Percentiles rank a stretch among this genome's conserved stretches.
Evolutionary conservation across 2,888 invertebrate genomes (phyloP).

Genomic region (Noctua fimbriata): DNA sequence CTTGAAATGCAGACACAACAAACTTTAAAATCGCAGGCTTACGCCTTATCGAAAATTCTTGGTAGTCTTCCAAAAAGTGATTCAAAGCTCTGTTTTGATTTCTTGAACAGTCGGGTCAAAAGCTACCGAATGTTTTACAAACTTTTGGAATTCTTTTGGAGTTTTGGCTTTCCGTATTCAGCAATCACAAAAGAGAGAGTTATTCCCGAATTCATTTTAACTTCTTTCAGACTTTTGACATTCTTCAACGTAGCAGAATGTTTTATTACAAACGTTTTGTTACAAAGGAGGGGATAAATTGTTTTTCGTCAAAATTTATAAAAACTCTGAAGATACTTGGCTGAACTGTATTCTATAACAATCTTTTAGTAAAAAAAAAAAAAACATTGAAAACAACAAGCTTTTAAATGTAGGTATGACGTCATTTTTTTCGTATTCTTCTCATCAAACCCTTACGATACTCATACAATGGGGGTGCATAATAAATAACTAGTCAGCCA

Average conservation of each 20-base stretch:
- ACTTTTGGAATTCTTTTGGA: conserved; percentile 7
- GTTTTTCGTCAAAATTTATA: background rate
- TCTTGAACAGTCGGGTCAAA: background rate
- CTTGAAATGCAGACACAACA: conserved; percentile 26
- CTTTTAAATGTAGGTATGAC: no score
- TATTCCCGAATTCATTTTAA: conserved; percentile 27
- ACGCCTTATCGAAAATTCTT: conserved; percentile 3
- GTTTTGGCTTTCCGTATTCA: conserved; percentile 9
- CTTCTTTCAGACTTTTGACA: conserved; percentile 1
- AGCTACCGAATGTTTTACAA: background rate
- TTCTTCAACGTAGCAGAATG: conserved; percentile 19
- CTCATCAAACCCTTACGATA: no score
- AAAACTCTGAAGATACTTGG: background rate
- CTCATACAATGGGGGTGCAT: no score
- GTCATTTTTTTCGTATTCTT: no score
- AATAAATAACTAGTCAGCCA: no score
- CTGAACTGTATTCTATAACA: background rate
- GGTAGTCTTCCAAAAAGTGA: background rate
- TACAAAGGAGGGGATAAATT: background rate
- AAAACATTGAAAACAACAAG: no score
- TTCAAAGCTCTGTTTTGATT: background rate
- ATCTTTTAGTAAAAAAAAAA: no score
- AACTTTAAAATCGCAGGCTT: conserved; percentile 5
- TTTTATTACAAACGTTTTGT: conserved; percentile 3
- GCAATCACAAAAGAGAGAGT: conserved; percentile 41